phyloP scores from a whole-genome alignment of 2,113 vertebrate species.

The Canis aureus region DNA sequence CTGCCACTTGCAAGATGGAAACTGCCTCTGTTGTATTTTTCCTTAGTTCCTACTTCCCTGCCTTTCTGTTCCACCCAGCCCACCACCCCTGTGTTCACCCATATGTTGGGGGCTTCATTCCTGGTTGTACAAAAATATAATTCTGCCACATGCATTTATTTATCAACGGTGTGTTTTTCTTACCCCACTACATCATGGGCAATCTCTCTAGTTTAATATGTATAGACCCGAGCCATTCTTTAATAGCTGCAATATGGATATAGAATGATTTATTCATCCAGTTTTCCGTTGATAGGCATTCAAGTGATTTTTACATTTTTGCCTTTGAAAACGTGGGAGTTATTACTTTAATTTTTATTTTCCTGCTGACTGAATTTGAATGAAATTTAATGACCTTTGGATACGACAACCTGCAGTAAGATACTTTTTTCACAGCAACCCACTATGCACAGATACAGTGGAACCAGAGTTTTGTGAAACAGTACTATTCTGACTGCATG shows the following conservation, averaged over 20 bases:
- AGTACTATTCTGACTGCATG: slow-evolving; percentile 20
- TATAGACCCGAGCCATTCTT: slow-evolving; percentile 38
- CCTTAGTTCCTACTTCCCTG: slow-evolving; percentile 10
- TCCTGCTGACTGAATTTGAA: slow-evolving; percentile 43
- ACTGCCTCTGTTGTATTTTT: slow-evolving; percentile 32
- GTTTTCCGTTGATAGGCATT: slow-evolving; percentile 29
- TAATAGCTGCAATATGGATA: not conserved
- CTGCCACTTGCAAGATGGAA: not conserved
- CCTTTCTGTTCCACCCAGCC: not conserved
- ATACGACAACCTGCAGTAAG: not conserved
- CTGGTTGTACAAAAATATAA: not conserved
- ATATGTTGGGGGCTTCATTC: not conserved
- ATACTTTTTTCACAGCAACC: slow-evolving; percentile 1
- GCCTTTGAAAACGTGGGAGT: slow-evolving; percentile 20
- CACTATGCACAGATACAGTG: not conserved
- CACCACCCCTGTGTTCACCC: slow-evolving; percentile 8
- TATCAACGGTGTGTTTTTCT: not conserved
- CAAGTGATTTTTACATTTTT: slow-evolving; percentile 8
- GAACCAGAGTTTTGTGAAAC: slow-evolving; percentile 46
- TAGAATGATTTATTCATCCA: slow-evolving; percentile 28
- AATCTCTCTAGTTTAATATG: not conserved
- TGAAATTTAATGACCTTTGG: slow-evolving; percentile 55
- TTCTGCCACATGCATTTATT: not conserved
- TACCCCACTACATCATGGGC: not conserved
- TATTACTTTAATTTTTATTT: slow-evolving; percentile 65